phyloP scores from a whole-genome alignment of 2,888 invertebrate genomes.

The Protonemura montana region DNA sequence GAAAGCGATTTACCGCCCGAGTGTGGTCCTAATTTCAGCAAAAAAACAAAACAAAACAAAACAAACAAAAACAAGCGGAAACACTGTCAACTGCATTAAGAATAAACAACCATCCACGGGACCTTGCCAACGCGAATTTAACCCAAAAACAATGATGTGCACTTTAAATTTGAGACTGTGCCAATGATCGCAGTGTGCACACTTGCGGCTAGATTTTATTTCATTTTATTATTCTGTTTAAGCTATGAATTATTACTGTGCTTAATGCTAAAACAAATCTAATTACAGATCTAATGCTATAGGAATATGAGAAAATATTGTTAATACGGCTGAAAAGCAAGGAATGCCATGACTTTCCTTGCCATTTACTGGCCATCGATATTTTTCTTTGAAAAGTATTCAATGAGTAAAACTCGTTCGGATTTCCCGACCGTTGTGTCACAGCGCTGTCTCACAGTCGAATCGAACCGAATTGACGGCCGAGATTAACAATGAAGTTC shows the following conservation, averaged over 20 bases:
- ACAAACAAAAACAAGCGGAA: too few relatives aligned
- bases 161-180: conserved; percentile 41
- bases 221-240: not conserved
- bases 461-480: not conserved
- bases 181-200: conserved; percentile 18
- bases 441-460: not conserved
- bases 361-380: not conserved
- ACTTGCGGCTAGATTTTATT: not conserved
- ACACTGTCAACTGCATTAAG: conserved; percentile 4
- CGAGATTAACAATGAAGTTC: not conserved
- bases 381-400: not conserved
- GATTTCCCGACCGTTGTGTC: not conserved
- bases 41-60: too few relatives aligned
- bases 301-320: too few relatives aligned
- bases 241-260: too few relatives aligned
- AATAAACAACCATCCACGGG: conserved; percentile 37
- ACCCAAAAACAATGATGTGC: conserved; percentile 41
- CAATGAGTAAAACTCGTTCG: not conserved
- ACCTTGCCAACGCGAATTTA: conserved; percentile 32
- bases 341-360: too few relatives aligned
- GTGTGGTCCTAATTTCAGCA: conserved; percentile 34
- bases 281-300: too few relatives aligned
- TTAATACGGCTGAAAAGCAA: too few relatives aligned
- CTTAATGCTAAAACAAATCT: too few relatives aligned
- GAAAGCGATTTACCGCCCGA: not conserved